Conservation (phyloP, 2,113 vertebrate genomes). For the Thermophis baileyi region DNA sequence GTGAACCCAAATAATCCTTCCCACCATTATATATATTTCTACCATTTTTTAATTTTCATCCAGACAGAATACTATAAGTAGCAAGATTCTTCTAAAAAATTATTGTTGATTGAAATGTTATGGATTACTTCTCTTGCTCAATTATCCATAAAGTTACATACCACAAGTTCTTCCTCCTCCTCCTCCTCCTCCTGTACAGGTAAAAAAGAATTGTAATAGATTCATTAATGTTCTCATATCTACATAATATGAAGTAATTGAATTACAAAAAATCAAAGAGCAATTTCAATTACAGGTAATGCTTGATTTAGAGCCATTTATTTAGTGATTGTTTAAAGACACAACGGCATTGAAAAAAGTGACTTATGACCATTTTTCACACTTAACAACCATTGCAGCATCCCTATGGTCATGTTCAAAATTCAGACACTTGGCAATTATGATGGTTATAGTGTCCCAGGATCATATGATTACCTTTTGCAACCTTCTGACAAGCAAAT, state of each 20-base stretch:
- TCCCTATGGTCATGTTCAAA: not conserved
- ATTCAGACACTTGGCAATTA: not conserved
- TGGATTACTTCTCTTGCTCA: not conserved
- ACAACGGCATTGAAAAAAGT: not conserved
- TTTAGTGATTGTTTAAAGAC: not conserved
- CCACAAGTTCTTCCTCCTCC: constrained; percentile 68
- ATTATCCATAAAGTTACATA: constrained; percentile 6
- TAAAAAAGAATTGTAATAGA: constrained; percentile 30
- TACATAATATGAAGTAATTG: not conserved
- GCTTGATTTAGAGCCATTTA: not conserved
- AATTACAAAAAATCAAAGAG: not conserved
- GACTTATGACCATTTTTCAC: not conserved
- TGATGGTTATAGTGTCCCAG: no score
- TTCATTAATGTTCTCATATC: not conserved
- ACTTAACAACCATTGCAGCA: not conserved
- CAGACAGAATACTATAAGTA: not conserved
- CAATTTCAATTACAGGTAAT: not conserved
- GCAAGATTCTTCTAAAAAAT: not conserved
- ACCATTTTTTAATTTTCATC: not conserved
- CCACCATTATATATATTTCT: not conserved
- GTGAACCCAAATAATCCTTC: not conserved
- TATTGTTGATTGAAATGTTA: not conserved
- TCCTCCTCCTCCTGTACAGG: constrained; percentile 60
- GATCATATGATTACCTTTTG: no score
- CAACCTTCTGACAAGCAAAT: no score